Evolutionary conservation across 1,140 invertebrate genomes (phyloP).

Genomic region (Drosophila funebris): DNA sequence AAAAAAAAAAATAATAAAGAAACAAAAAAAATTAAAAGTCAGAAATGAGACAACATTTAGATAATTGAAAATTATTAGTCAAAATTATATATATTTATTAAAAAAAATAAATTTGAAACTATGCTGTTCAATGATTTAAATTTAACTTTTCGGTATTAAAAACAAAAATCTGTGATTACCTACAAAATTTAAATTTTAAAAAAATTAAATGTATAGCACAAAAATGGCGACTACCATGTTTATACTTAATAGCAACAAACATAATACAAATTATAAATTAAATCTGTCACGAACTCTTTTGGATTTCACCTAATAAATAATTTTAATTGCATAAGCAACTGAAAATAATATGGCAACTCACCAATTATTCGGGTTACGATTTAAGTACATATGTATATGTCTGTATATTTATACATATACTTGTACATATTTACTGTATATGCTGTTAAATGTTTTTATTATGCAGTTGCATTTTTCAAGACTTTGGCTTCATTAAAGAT

Average conservation of each 20-base stretch:
- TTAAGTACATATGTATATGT: neutral
- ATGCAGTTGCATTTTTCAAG: conserved; percentile 70
- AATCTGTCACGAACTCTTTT: conserved; percentile 39
- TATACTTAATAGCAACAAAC: conserved; percentile 45
- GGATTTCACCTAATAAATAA: conserved; percentile 29
- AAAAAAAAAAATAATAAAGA: conserved; percentile 30
- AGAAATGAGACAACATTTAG: conserved; percentile 64
- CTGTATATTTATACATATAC: conserved; percentile 3
- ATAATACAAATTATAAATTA: conserved; percentile 40
- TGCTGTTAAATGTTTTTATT: conserved; percentile 46
- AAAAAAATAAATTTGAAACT: conserved; percentile 65
- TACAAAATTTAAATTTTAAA: conserved; percentile 81
- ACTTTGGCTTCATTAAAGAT: conserved; percentile 51
- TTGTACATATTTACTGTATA: conserved; percentile 17
- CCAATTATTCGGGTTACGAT: conserved; percentile 8
- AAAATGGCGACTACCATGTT: conserved; percentile 46
- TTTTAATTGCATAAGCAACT: conserved; percentile 17
- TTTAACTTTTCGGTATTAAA: conserved; percentile 78
- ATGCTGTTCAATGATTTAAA: conserved; percentile 74
- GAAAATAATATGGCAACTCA: conserved; percentile 13
- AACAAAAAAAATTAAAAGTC: conserved; percentile 36
- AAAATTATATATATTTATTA: conserved; percentile 70
- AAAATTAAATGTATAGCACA: conserved; percentile 73
- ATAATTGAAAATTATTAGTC: conserved; percentile 83
- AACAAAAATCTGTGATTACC: conserved; percentile 83